A percentile compares a stretch with the other conserved stretches of the same genome.
phyloP scores from a whole-genome alignment of 1,140 invertebrate genomes.

The Melipona quadrifasciata region DNA sequence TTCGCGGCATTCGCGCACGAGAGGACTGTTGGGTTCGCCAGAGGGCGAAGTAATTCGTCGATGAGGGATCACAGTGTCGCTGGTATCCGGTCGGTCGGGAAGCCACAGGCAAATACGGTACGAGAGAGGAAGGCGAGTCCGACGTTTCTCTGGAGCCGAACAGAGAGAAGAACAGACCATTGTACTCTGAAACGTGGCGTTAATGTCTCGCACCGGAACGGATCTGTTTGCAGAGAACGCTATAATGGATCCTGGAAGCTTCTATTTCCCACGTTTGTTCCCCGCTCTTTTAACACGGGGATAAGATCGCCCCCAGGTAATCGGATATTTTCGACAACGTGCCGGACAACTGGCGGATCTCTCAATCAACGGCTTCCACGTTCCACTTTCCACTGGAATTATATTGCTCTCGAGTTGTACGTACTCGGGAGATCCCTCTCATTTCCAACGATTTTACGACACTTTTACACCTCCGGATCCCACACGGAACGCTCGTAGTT shows the following conservation, averaged over 20 bases:
- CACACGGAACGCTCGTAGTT: background rate
- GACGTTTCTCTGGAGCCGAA: conserved; percentile 24
- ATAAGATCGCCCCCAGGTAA: conserved; percentile 26
- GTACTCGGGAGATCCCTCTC: too few relatives aligned
- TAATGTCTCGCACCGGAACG: conserved; percentile 38
- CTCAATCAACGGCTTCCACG: background rate
- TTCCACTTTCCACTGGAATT: background rate
- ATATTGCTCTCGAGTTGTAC: background rate
- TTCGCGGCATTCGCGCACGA: background rate
- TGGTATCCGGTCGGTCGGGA: conserved; percentile 20
- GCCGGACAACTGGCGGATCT: too few relatives aligned
- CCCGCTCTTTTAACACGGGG: conserved; percentile 22
- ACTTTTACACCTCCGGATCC: background rate
- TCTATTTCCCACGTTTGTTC: conserved; percentile 25
- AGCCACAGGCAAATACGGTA: conserved; percentile 3
- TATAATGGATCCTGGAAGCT: conserved; percentile 27
- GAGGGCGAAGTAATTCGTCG: background rate
- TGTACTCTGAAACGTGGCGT: conserved; percentile 35
- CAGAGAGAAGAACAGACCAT: conserved; percentile 13
- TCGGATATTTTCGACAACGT: conserved; percentile 52
- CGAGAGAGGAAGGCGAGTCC: background rate
- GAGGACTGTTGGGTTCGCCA: background rate
- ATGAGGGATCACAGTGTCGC: background rate
- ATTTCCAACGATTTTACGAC: background rate
- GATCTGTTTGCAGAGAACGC: conserved; percentile 48